Evolutionary conservation across 2,888 invertebrate species (phyloP).

Genomic region (Taphrorychus bicolor): DNA sequence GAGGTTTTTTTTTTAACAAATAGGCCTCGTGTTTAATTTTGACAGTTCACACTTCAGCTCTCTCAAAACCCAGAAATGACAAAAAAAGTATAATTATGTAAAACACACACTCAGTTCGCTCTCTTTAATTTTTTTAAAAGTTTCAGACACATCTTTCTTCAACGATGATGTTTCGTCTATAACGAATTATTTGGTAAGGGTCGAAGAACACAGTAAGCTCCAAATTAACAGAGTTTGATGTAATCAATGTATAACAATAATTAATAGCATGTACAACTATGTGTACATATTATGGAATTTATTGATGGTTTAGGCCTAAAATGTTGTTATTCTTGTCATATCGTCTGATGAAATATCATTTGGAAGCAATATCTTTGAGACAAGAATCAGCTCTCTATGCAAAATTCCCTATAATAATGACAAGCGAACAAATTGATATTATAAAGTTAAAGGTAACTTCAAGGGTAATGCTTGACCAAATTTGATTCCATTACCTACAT

Average conservation of each 20-base stretch:
- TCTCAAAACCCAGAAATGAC: too few species aligned
- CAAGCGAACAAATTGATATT: not conserved
- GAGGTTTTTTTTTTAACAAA: not conserved
- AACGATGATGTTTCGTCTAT: not conserved
- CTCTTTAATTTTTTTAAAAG: too few species aligned
- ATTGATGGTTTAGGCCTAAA: not conserved
- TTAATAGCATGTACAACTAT: not conserved
- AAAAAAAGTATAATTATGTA: too few species aligned
- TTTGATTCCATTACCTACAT: too few species aligned
- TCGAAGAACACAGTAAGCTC: not conserved
- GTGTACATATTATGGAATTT: not conserved
- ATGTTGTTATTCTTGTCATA: not conserved
- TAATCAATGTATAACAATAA: not conserved
- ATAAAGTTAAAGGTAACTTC: too few species aligned
- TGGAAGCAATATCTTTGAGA: not conserved
- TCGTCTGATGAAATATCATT: not conserved
- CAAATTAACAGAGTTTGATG: not conserved
- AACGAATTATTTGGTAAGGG: not conserved
- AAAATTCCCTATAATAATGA: not conserved
- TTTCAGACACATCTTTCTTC: not conserved
- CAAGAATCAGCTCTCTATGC: not conserved
- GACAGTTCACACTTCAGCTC: conserved; percentile 54
- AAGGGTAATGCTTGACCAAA: too few species aligned
- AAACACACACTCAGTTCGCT: not conserved
- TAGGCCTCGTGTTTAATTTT: conserved; percentile 49